Base-by-base conservation (phyloP, 1,140 invertebrate genomes). In the Pogonognathellus flavescens region DNA sequence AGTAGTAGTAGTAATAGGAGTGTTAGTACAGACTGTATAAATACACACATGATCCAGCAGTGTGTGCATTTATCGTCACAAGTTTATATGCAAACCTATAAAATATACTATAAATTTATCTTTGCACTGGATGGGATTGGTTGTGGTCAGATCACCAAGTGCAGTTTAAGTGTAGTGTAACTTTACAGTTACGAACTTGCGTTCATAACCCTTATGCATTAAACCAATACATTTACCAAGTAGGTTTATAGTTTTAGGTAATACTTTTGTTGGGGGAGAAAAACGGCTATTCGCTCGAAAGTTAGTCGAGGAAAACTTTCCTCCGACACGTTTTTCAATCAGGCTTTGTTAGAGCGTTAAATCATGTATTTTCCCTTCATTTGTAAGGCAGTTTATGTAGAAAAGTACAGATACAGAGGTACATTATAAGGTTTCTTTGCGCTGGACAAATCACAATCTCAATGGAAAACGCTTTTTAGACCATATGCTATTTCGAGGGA, bases 291-390 rank as follows among this genome's bases (percentile, higher is more conserved):
- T 18, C 20, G 4, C 59, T 60, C 8, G 5, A 66, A 66, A 66
- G 62, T 66, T 66, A 66, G 62, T 66, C 25, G 62, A 10, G 7
- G 62, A 66, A 66, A 66, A 22, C 11, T 66, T 66, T 22, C 20
- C 62, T 25, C 62, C 20, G 11, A 66, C 62, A 66, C 62, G 62
- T 66, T 66, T 66, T 66, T 66, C 62, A 66, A 66, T 66, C 62
- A 66, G 62, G 62, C 62, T 20, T 66, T 66, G 62, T 66, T 66
- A 66, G 62, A 66, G 20, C 62, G 62, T 66, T 66, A 66, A 66
- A 66, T 66, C 62, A 66, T 66, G 18, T 60, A 25, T 66, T 66
- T 66, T 66, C 62, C 20, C 62, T 66, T 66, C 25, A 66, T 66
- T 66, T 66, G 62, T 14, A 2, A 25, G 13, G 25, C 9, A 25